phyloP scores from a whole-genome alignment of 2,797 vertebrate genomes.

The Rhadinocentrus ornatus region DNA sequence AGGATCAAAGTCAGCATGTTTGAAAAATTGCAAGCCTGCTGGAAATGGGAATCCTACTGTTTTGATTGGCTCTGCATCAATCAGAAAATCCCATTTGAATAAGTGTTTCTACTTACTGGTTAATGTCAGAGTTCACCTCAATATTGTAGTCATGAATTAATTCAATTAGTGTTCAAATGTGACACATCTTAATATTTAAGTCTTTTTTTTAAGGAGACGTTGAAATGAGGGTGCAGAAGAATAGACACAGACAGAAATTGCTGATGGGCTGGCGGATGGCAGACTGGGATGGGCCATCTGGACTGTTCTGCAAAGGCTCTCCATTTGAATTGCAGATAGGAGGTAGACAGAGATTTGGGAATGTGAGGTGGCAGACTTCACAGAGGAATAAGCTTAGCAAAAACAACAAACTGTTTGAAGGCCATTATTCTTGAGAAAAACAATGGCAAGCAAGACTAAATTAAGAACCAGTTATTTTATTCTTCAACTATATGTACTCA shows the following conservation, averaged over 20 bases:
- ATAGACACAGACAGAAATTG: conserved; percentile 60
- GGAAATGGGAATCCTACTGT: conserved; percentile 31
- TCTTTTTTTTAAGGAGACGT: conserved; percentile 35
- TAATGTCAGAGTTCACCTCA: conserved; percentile 14
- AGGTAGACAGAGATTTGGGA: conserved; percentile 63
- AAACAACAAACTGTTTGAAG: conserved; percentile 43
- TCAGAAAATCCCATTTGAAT: conserved; percentile 9
- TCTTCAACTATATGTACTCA: background rate
- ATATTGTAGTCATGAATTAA: conserved; percentile 40
- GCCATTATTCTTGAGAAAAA: conserved; percentile 22
- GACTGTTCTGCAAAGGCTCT: conserved; percentile 70
- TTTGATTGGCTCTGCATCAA: conserved; percentile 32
- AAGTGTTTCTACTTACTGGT: background rate
- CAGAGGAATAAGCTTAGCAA: conserved; percentile 52
- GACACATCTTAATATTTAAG: conserved; percentile 69
- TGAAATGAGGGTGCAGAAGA: conserved; percentile 52
- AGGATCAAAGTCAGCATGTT: conserved; percentile 42
- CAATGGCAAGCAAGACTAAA: conserved; percentile 30
- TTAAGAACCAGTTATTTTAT: conserved; percentile 24
- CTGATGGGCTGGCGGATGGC: conserved; percentile 69
- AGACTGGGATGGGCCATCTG: conserved; percentile 77
- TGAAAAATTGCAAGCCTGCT: conserved; percentile 29
- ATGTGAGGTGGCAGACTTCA: conserved; percentile 64
- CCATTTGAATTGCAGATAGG: conserved; percentile 80
- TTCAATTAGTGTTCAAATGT: conserved; percentile 64